Evolutionary conservation across 1,140 invertebrate genomes (phyloP), one percentile per base, ranked within the genome.

Genomic region (Subanguina moxae): DNA sequence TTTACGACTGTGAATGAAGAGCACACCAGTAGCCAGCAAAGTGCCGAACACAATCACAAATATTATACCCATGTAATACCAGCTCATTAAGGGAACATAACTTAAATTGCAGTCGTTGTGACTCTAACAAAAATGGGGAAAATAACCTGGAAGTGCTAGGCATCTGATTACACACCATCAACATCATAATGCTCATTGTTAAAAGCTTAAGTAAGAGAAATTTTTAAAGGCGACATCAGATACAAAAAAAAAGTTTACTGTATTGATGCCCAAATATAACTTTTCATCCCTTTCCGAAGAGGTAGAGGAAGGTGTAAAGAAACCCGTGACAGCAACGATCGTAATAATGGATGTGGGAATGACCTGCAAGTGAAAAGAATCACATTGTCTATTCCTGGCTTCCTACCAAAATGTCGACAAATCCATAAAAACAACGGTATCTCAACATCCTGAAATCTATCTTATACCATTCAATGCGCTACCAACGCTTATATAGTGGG

Each of bases 161-260:
- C 79, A 81, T 81, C 61, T 82, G 73, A 57, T 80, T 76, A 52
- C 67, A 70, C n/a, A 81, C 74, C 79, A 81, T 81, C 17, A 81
- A 23, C 68, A 81, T 65, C 80, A 81, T 82, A 32, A 81, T 72
- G 0, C 73, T 71, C 76, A 81, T 76, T 32, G 79, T 82, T 13
- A 81, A 57, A 17, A 80, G 68, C 43, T 71, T 17, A 65, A 67
- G 62, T 23, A 13, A n/a, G 8, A 43, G 25, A 27, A 45, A 15
- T 15, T n/a, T 68, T 27, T 72, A 8, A 42, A 45, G 17, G 48
- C 3, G n/a, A 57, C 23, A 27, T n/a, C n/a, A n/a, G n/a, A n/a
- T n/a, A 57, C 45, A 5, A 71, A 13, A 45, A 56, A 5, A 19
- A 0, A 21, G 28, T 5, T 32, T 61, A 67, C 57, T 25, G 76